A percentile compares a stretch with the other conserved stretches of the same genome.
These are phyloP conservation scores for Sebastolobus altivelis DNA, from an alignment of 2,797 vertebrate species.

Conservation along the genomic window DNA sequence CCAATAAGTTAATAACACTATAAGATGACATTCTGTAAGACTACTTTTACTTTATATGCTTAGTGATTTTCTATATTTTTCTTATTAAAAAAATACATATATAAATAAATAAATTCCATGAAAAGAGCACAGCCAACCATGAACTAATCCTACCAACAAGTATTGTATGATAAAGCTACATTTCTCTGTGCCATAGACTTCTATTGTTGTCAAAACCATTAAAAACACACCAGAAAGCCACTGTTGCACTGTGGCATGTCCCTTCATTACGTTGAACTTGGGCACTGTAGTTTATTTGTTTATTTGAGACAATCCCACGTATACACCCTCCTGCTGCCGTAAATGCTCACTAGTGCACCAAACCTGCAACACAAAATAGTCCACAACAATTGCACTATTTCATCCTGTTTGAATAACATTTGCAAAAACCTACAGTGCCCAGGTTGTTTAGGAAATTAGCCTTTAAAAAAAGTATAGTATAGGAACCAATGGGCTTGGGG, in stretches of 20 bases:
- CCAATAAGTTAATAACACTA: background rate
- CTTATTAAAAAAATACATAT: background rate
- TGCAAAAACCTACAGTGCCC: background rate
- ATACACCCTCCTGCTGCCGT: background rate
- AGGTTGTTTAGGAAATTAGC: background rate
- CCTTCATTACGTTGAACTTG: background rate
- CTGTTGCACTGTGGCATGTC: background rate
- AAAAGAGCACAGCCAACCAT: background rate
- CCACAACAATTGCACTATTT: background rate
- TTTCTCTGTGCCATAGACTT: background rate
- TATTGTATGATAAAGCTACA: background rate
- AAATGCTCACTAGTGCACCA: background rate
- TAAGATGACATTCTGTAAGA: background rate
- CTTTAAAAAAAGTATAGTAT: background rate
- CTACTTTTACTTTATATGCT: background rate
- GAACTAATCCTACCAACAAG: background rate
- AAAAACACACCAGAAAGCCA: background rate
- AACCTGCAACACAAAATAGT: background rate
- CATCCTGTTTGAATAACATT: constrained; percentile 1
- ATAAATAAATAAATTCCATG: too few species aligned
- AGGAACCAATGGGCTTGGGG: background rate
- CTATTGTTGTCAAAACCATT: background rate
- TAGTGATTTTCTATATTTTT: background rate
- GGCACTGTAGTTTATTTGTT: background rate
- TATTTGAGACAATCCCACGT: background rate